Conservation (phyloP, 1,140 invertebrate species). For the Drosophila parabipectinata region DNA sequence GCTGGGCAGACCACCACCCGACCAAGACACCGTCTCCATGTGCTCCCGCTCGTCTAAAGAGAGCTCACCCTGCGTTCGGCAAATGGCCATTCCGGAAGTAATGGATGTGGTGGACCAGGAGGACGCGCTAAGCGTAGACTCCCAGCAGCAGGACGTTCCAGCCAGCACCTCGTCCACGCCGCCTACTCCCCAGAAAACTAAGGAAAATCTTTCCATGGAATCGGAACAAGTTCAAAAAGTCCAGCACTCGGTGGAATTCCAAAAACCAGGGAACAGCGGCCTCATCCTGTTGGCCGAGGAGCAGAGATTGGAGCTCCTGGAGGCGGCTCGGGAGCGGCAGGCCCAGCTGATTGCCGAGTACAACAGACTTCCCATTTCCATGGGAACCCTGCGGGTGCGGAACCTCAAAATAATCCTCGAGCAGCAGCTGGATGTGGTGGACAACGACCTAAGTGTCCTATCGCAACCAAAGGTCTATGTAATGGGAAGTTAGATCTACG, state of each 20-base stretch:
- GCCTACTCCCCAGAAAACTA: too few species aligned
- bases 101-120: conserved; percentile 49
- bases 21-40: neutral
- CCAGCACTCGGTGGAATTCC: neutral
- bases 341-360: conserved; percentile 52
- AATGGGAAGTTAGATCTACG: neutral
- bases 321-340: conserved; percentile 28
- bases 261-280: neutral
- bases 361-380: conserved; percentile 59
- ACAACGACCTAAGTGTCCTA: conserved; percentile 44
- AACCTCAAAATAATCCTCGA: conserved; percentile 57
- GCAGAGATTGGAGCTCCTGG: conserved; percentile 29
- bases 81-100: conserved; percentile 58
- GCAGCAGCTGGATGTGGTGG: conserved; percentile 54
- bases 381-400: conserved; percentile 60
- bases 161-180: neutral
- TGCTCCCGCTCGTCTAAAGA: neutral
- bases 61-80: conserved; percentile 14
- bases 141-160: neutral
- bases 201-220: neutral
- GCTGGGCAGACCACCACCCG: neutral
- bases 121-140: conserved; percentile 15
- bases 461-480: conserved; percentile 30
- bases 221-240: neutral
- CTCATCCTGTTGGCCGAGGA: conserved; percentile 29